Percentiles rank a stretch among this genome's conserved stretches.
These are phyloP conservation scores for Myotis brandtii DNA, from an alignment of 2,113 vertebrate species.

Conservation along the genomic window DNA sequence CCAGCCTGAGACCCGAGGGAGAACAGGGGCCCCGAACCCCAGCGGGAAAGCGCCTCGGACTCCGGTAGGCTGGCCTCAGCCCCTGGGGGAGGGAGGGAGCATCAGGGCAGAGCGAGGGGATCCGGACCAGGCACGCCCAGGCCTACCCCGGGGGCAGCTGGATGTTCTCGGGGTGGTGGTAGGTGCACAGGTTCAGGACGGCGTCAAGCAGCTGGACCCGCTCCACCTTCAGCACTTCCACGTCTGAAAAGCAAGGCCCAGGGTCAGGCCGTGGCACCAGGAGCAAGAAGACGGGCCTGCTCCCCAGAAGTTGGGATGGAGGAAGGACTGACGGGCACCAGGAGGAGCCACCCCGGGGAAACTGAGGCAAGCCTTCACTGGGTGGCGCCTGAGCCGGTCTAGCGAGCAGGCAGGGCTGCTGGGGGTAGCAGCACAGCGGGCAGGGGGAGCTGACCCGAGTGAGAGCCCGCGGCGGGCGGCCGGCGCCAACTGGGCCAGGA, in stretches of 20 bases:
- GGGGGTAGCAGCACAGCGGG: fast-evolving
- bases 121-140: too few relatives aligned
- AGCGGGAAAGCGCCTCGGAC: background rate
- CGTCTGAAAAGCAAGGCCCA: slow-evolving; percentile 85
- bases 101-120: too few relatives aligned
- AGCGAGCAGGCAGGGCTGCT: background rate
- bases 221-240: slow-evolving; percentile 96
- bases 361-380: too few relatives aligned
- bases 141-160: slow-evolving; percentile 95
- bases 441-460: fast-evolving
- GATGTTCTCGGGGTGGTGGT: slow-evolving; percentile 99
- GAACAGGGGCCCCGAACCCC: fast-evolving
- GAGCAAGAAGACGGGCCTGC: background rate
- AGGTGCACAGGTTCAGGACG: slow-evolving; percentile 97
- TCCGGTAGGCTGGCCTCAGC: fast-evolving
- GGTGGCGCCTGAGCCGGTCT: too few relatives aligned
- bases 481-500: fast-evolving
- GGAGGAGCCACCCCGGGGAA: background rate
- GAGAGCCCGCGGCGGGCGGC: background rate
- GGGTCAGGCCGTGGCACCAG: fast-evolving
- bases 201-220: slow-evolving; percentile 97
- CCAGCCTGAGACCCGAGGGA: fast-evolving
- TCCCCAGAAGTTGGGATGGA: background rate
- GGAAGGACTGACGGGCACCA: background rate
- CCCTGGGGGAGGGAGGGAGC: background rate